Percentiles rank a stretch among this genome's conserved stretches.
Conservation (phyloP, 1,140 invertebrate species). For the Ooceraea biroi region DNA sequence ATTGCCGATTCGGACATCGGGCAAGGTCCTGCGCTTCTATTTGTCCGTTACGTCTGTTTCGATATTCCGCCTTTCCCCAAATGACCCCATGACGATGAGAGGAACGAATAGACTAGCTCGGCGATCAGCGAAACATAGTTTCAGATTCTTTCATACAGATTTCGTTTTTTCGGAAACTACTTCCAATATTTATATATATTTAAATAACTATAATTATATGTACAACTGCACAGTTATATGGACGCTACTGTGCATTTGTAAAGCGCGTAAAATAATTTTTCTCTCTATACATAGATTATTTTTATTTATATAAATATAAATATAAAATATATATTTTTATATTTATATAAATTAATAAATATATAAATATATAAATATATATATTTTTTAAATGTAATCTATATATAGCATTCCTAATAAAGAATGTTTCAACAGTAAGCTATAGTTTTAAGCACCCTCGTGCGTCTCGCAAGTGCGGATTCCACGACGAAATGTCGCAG, state of each 20-base stretch:
- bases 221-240: background rate
- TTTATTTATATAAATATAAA: no score
- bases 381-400: no score
- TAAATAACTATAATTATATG: no score
- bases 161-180: background rate
- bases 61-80: background rate
- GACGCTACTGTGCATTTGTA: background rate
- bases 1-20: background rate
- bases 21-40: background rate
- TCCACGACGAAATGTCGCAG: constrained; percentile 55
- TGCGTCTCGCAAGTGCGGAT: constrained; percentile 38
- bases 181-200: background rate
- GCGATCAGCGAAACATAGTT: background rate
- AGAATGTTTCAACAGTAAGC: background rate
- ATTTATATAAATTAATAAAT: no score
- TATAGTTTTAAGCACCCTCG: constrained; percentile 12
- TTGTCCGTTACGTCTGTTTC: background rate
- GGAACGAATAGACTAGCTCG: background rate
- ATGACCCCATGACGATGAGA: background rate
- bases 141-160: background rate
- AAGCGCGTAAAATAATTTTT: no score
- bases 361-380: no score
- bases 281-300: no score
- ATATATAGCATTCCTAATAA: constrained; percentile 17
- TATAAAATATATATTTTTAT: no score